Evolutionary conservation across 2,888 invertebrate genomes (phyloP), one percentile per base, ranked within the genome.

Genomic region (Hedya salicella): DNA sequence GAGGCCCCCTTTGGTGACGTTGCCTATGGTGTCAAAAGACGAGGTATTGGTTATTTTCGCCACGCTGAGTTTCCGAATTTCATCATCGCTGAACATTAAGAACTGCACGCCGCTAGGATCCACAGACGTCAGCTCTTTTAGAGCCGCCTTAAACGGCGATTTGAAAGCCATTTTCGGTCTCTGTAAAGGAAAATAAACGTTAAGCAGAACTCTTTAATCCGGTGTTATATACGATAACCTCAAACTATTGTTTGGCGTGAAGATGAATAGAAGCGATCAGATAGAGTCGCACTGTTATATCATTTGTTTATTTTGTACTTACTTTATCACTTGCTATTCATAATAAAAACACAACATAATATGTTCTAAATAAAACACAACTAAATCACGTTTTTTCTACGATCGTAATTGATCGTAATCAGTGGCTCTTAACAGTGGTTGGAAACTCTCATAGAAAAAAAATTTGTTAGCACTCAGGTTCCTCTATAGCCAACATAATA

Each of bases 1-100:
- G 0, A 99, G 89, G n/a, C 99, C 99, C 25, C 96, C 97, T 60
- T 94, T 92, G 3, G 95, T 89, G 1, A 98, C 95, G 87, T 98
- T 96, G 0, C 97, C 97, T 70, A 98, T 90, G 0, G 94, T 87
- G 88, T 98, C 97, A 78, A 98, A 97, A 13, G 96, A 94, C 44
- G 95, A 83, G 0, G 96, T 94, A 46, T 97, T 97, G 1, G 95
- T 94, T 44, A 99, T 94, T 88, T 97, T 96, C 0, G 94, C 93
- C 0, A 97, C 97, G 87, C 97, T 97, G 14, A 98, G 87, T 71
- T 95, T 95, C 75, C 92, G 93, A 11, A 98, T 94, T 77, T 98
- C 97, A 57, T 96, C 95, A 40, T 94, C 87, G 9, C 95, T 95
- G 77, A 96, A 97, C 70, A 97, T 90, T 0, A 95, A 92, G 81